These are phyloP conservation scores for Apostichopus leukothele DNA, from an alignment of 53 echinoderm and acorn worm species.

Conservation along the genomic window DNA sequence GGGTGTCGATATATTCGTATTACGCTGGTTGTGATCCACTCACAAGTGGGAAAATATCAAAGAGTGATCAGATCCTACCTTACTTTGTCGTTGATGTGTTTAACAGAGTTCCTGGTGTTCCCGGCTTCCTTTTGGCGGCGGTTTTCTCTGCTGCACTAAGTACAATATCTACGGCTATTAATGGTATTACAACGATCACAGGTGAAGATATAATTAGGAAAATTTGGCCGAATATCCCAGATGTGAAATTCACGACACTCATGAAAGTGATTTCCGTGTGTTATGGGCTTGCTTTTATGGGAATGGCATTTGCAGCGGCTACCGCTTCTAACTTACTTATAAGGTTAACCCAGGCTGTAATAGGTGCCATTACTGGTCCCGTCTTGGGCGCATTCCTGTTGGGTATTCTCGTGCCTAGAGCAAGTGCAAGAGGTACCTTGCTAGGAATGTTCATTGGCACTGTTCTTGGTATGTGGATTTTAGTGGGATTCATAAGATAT, in stretches of 20 bases:
- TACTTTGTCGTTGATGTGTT: slow-evolving; percentile 21
- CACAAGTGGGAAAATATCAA: background rate
- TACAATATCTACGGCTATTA: slow-evolving; percentile 24
- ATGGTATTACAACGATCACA: background rate
- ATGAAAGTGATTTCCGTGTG: slow-evolving; percentile 8
- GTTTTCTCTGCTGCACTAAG: slow-evolving; percentile 24
- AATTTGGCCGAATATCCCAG: slow-evolving; percentile 20
- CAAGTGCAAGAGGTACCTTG: background rate
- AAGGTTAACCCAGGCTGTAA: background rate
- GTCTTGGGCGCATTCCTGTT: slow-evolving; percentile 1
- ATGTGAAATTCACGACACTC: background rate
- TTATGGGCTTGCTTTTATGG: slow-evolving; percentile 5
- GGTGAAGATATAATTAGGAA: background rate
- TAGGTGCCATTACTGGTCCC: slow-evolving; percentile 8
- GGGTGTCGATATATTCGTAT: background rate
- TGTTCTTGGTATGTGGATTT: slow-evolving; percentile 4
- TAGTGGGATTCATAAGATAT: background rate
- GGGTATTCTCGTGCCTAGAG: slow-evolving; percentile 21
- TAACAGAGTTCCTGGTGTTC: background rate
- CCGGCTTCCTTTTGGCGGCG: slow-evolving; percentile 1
- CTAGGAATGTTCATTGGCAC: background rate
- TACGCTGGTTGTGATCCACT: slow-evolving; percentile 30
- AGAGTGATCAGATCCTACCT: slow-evolving; percentile 20
- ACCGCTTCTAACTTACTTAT: background rate
- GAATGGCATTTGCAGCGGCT: background rate